Base-by-base conservation (phyloP, 2,797 vertebrate species). In the Scolopax rusticola region DNA sequence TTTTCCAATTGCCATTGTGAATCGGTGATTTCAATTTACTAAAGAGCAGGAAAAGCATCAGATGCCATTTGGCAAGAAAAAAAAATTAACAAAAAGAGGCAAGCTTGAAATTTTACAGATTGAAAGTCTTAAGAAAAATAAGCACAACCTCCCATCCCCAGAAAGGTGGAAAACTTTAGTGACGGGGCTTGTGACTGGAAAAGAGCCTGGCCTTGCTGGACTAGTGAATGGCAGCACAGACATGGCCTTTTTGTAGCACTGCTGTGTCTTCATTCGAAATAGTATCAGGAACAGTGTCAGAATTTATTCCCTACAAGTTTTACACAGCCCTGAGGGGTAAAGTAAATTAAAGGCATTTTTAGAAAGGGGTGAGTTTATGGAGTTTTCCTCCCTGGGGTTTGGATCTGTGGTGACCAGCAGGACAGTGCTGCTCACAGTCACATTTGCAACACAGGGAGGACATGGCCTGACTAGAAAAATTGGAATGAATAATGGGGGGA, bases 391-490 rank as follows among this genome's bases (percentile, higher is more conserved):
- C 28, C 61, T 2, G 0, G 51, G 59, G 28, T 57, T 40, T 47
- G 53, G 57, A 43, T 69, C 77, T 78, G 76, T 9, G 9, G 48
- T 40, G 56, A 40, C 8, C 59, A 71, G 65, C 1, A 0, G 63
- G n/a, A 45, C 12, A 8, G 24, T 50, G 61, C 38, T 5, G 69
- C 77, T 50, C 6, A 0, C 32, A 25, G 79, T 76, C 45, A 80
- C 36, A 13, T 60, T 54, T 69, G 57, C 60, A 77, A 64, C 23
- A 25, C 16, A 16, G 51, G 21, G n/a, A 63, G 53, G 59, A 33
- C 0, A 0, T 65, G 47, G 47, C 43, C 64, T 2, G 3, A 43
- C 61, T n/a, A 45, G 36, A 67, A 47, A 80, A 86, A 71, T 13
- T 15, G 36, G 41, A 45, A 56, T 11, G 85, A 69, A 65, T 41